Base-by-base conservation (phyloP, 2,888 invertebrate species). In the Dasypolia templi region DNA sequence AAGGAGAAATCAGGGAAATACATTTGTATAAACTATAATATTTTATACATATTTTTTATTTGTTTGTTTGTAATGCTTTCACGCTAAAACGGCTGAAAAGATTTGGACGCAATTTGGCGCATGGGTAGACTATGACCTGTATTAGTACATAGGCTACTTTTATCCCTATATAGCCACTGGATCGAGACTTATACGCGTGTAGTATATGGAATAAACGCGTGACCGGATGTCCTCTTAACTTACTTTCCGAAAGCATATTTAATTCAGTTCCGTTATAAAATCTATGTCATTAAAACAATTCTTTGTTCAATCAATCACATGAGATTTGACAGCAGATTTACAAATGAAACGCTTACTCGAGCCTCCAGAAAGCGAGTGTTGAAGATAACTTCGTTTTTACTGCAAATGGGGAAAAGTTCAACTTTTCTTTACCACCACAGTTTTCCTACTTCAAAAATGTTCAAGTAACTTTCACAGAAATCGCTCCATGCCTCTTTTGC, bases 241-340 rank as follows among this genome's bases (percentile, higher is more conserved):
- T 49, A 12, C 12, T 51, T 53, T 53, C 53, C 14, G 26, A 14
- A 26, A 26, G 26, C 5, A 53, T 51, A 51, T 26, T 53, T 22
- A 56, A 32, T 32, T 58, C 22, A 35, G 22, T 26, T 42, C 17
- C 17, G 29, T 3, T 39, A 44, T 6, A 68, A 75, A 75, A 22
- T 39, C 39, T 17, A 22, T 46, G 53, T 77, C 44, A 77, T 61
- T 26, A 68, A 44, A 55, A 78, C 26, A 61, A 62, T 61, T 11
- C 55, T 32, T 49, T n/a, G 11, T 62, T 49, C 78, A 76, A 77
- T 70, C 75, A 70, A 42, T 70, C 71, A 76, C 14, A 22, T 22
- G 9, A 39, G 22, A 26, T 49, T 78, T 70, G 78, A 61, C 70
- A 49, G 46, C 32, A 42, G 42, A 76, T 76, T 49, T 70, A 61